Base-by-base conservation (phyloP, 2,888 invertebrate genomes). In the Yponomeuta cagnagella region DNA sequence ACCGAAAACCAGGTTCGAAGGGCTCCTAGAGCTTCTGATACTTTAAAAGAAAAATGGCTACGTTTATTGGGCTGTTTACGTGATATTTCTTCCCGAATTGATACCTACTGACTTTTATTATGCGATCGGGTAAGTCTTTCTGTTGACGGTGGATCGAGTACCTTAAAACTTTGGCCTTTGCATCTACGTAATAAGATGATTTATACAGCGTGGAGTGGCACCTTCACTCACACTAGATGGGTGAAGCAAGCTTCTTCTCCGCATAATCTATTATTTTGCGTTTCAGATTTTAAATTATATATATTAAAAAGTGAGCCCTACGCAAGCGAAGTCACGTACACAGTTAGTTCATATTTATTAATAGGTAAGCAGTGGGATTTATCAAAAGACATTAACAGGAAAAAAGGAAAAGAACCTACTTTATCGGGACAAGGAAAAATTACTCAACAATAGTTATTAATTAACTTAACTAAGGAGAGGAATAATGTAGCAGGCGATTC, bases 351-450 rank as follows among this genome's bases (percentile, higher is more conserved):
- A 15, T 58, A 58, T 58, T 58, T 15, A 8, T 58, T 15, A 58
- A 5, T 15, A 43, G 5, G 43, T 43, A 8, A 43, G 8, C 43
- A 5, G 9, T 58, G 15, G 1, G 12, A 15, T 58, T 3, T 15
- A 58, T 12, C 52, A 12, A 58, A 58, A 58, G 12, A 58, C 15
- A 58, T 15, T 12, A 15, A 58, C 52, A 58, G 52, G 52, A 58
- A 58, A 58, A 52, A 23, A 23, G 23, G 23, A 23, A 23, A 15
- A 58, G 52, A 58, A 58, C 3, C 12, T 2, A 58, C 4, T 15
- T 0, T 15, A 58, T 10, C 33, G 31, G 31, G 68, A 68, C 68
- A 68, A 52, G 31, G 68, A 68, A 68, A 52, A 68, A 68, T 68
- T 31, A n/a, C 68, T 10, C 23, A 30, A 48, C 31, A 52, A 68